phyloP scores from a whole-genome alignment of 1,140 invertebrate species.

The Drosophila ogumai region DNA sequence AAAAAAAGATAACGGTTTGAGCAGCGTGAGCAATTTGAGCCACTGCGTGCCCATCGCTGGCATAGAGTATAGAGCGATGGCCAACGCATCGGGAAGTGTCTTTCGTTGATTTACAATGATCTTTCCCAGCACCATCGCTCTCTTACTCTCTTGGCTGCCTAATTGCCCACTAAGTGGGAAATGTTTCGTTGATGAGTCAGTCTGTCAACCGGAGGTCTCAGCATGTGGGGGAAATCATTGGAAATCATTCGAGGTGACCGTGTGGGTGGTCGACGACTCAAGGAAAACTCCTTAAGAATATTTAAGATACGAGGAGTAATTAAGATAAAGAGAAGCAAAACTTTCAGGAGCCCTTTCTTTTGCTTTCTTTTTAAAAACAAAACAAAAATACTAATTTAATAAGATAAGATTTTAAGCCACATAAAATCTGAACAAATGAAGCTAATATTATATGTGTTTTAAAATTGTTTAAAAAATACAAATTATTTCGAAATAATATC shows the following conservation, averaged over 20 bases:
- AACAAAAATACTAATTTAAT: too few relatives aligned
- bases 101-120: constrained; percentile 48
- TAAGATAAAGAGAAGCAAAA: too few relatives aligned
- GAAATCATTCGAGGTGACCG: constrained; percentile 1
- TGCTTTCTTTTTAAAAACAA: too few relatives aligned
- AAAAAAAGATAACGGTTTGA: too few relatives aligned
- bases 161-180: constrained; percentile 71
- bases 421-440: too few relatives aligned
- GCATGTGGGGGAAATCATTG: constrained; percentile 6
- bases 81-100: constrained; percentile 56
- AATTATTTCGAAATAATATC: too few relatives aligned
- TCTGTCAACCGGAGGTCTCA: constrained; percentile 26
- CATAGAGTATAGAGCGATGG: constrained; percentile 31
- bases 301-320: too few relatives aligned
- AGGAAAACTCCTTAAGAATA: background rate
- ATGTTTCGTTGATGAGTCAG: constrained; percentile 32
- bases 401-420: too few relatives aligned
- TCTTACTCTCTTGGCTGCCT: constrained; percentile 18
- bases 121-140: constrained; percentile 17
- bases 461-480: too few relatives aligned
- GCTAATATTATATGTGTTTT: too few relatives aligned
- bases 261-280: constrained; percentile 8
- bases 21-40: too few relatives aligned
- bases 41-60: too few relatives aligned
- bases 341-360: background rate